Percentiles rank a stretch among this genome's conserved stretches.
Conservation (phyloP, 1,140 invertebrate species). For the Drosophila tsacasi region DNA sequence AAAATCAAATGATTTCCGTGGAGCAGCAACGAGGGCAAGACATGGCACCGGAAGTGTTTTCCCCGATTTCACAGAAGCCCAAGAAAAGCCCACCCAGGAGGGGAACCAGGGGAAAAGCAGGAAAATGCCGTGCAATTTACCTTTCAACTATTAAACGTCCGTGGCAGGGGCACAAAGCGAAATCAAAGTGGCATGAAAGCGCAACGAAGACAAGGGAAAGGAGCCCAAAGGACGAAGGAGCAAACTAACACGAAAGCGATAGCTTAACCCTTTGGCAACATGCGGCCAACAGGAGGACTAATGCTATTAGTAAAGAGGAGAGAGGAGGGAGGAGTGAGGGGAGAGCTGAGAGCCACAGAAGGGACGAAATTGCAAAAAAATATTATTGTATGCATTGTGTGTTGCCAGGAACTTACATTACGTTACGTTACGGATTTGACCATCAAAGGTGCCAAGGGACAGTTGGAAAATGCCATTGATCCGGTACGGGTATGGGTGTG, state of each 20-base stretch:
- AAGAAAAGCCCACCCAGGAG: constrained; percentile 17
- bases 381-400: constrained; percentile 78
- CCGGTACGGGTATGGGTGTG: background rate
- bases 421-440: constrained; percentile 54
- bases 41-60: constrained; percentile 76
- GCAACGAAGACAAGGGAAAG: constrained; percentile 63
- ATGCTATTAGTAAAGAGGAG: constrained; percentile 62
- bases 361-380: constrained; percentile 74
- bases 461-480: constrained; percentile 26
- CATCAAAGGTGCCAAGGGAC: constrained; percentile 61
- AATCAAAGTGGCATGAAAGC: constrained; percentile 82
- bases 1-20: constrained; percentile 81
- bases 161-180: constrained; percentile 78
- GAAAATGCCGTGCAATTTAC: constrained; percentile 80
- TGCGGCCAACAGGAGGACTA: constrained; percentile 42
- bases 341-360: constrained; percentile 18
- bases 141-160: constrained; percentile 82
- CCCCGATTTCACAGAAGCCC: constrained; percentile 50
- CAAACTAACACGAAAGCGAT: constrained; percentile 59
- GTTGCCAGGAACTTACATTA: constrained; percentile 46
- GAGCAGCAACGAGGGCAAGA: constrained; percentile 56
- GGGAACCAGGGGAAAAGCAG: constrained; percentile 3
- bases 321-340: background rate
- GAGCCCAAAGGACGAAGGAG: constrained; percentile 18
- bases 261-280: constrained; percentile 76